Evolutionary conservation across 2,888 invertebrate species (phyloP).

Genomic region (Athripsodes cinereus): DNA sequence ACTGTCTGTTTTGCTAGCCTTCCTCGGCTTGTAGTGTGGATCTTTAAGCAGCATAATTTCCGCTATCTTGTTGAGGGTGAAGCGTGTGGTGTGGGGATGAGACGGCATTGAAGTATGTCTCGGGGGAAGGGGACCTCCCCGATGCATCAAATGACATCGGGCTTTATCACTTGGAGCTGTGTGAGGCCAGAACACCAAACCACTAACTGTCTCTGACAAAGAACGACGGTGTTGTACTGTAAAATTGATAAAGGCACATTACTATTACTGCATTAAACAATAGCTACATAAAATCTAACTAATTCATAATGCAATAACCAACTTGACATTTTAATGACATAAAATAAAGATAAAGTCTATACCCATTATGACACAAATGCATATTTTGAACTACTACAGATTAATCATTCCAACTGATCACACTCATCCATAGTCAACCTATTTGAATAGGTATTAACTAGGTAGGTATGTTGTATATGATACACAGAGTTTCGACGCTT

Average conservation of each 20-base stretch:
- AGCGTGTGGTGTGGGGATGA: slow-evolving; percentile 40
- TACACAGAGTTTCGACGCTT: too few relatives aligned
- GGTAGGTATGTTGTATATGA: too few relatives aligned
- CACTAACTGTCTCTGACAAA: slow-evolving; percentile 62
- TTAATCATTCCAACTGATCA: too few relatives aligned
- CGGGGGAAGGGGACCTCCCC: slow-evolving; percentile 35
- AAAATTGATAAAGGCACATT: slow-evolving; percentile 29
- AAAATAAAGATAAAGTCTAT: too few relatives aligned
- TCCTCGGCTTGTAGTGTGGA: slow-evolving; percentile 69
- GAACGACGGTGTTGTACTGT: slow-evolving; percentile 65
- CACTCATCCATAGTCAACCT: too few relatives aligned
- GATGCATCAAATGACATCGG: slow-evolving; percentile 59
- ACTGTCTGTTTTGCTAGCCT: slow-evolving; percentile 38
- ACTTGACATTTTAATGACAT: too few relatives aligned
- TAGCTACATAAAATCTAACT: too few relatives aligned
- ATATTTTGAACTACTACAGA: too few relatives aligned
- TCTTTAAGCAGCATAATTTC: slow-evolving; percentile 83
- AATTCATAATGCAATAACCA: too few relatives aligned
- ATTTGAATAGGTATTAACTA: too few relatives aligned
- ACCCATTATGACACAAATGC: too few relatives aligned
- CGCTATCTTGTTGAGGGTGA: slow-evolving; percentile 63
- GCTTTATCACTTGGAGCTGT: slow-evolving; percentile 69
- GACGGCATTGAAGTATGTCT: slow-evolving; percentile 29
- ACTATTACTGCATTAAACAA: too few relatives aligned
- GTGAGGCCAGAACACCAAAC: slow-evolving; percentile 53